These are phyloP conservation scores for Acridotheres tristis DNA, from an alignment of 2,797 vertebrate genomes.

Conservation along the genomic window DNA sequence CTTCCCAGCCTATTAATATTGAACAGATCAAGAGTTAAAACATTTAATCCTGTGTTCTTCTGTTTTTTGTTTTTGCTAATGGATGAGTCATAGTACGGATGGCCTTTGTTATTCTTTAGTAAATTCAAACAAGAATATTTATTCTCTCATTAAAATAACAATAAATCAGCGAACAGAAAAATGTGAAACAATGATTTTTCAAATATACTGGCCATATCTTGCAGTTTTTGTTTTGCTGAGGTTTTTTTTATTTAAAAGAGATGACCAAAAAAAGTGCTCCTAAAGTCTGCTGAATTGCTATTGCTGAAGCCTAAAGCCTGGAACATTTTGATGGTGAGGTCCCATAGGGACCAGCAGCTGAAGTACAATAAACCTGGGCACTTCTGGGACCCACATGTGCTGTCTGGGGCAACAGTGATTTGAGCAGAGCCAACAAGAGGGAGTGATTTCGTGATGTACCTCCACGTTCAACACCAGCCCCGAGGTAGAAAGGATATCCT, in stretches of 20 bases:
- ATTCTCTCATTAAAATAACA: conserved; percentile 23
- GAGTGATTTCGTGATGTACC: not conserved
- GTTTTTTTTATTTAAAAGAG: not conserved
- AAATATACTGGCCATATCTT: not conserved
- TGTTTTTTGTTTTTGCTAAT: conserved; percentile 28
- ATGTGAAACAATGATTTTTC: not conserved
- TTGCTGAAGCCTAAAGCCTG: not conserved
- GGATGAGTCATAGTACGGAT: not conserved
- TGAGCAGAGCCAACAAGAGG: not conserved
- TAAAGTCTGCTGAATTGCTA: not conserved
- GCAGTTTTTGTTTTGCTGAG: not conserved
- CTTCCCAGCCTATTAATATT: not conserved
- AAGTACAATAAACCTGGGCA: not conserved
- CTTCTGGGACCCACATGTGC: not conserved
- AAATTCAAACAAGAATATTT: conserved; percentile 35
- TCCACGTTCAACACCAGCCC: not conserved
- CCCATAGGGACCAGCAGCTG: not conserved
- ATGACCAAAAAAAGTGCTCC: not conserved
- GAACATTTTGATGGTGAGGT: not conserved
- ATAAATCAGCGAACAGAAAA: conserved; percentile 15
- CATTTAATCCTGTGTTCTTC: not conserved
- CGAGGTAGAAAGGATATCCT: fast-evolving
- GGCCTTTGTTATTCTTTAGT: conserved; percentile 23
- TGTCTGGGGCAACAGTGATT: not conserved
- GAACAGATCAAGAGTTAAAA: conserved; percentile 38